A percentile compares a stretch with the other conserved stretches of the same genome.
phyloP scores from a whole-genome alignment of 2,797 vertebrate species.

The Manis crassicaudata region DNA sequence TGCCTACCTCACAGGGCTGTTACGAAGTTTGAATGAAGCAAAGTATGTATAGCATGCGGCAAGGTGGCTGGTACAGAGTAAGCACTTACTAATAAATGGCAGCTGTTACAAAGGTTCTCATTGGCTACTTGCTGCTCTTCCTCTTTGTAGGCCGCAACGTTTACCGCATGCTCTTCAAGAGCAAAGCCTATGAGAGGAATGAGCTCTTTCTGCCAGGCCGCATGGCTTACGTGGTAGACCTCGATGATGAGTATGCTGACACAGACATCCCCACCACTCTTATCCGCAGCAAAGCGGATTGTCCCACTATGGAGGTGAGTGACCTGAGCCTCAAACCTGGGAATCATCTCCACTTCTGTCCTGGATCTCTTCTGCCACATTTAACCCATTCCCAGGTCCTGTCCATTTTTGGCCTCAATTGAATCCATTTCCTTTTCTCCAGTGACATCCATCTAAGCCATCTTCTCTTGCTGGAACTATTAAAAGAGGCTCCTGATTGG shows the following conservation, averaged over 20 bases:
- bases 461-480: conserved; percentile 12
- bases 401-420: not conserved
- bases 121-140: not conserved
- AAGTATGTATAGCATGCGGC: not conserved
- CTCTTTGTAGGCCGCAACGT: conserved; percentile 91
- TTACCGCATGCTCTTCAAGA: conserved; percentile 95
- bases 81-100: not conserved
- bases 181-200: conserved; percentile 92
- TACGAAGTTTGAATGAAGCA: conserved; percentile 4
- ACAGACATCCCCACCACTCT: conserved; percentile 98
- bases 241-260: conserved; percentile 97
- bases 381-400: not conserved
- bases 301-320: conserved; percentile 96
- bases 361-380: not conserved
- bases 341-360: not conserved
- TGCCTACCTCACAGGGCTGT: not conserved
- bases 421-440: not conserved
- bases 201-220: conserved; percentile 96
- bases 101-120: conserved; percentile 15
- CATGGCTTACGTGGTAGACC: conserved; percentile 98
- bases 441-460: not conserved
- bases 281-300: conserved; percentile 98
- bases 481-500: not conserved
- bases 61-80: not conserved
- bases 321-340: not conserved